A percentile compares a stretch with the other conserved stretches of the same genome.
These are phyloP conservation scores for Riparia riparia DNA, from an alignment of 2,113 vertebrate genomes.

Conservation along the genomic window DNA sequence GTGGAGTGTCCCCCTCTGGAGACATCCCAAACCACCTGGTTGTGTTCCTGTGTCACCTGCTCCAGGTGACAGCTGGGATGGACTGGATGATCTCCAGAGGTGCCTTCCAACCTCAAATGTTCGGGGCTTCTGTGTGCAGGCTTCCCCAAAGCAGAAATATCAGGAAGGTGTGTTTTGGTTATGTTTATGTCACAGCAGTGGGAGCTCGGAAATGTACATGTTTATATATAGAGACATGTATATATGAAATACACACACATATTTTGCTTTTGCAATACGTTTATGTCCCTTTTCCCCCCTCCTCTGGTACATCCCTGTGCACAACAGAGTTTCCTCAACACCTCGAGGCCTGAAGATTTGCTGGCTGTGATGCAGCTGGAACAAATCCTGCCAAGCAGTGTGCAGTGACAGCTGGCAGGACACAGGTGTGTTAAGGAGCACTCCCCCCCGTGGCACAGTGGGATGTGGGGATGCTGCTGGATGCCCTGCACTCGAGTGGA, in stretches of 20 bases:
- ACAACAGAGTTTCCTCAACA: neutral
- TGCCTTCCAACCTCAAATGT: neutral
- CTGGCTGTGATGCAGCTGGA: neutral
- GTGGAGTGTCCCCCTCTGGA: neutral
- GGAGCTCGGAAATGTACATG: neutral
- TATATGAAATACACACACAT: accelerated
- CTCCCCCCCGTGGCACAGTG: accelerated
- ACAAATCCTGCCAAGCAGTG: neutral
- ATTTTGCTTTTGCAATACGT: neutral
- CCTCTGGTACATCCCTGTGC: neutral
- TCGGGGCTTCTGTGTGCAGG: neutral
- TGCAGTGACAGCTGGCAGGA: neutral
- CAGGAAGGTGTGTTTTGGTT: neutral
- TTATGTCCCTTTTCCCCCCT: neutral
- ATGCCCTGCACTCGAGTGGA: neutral
- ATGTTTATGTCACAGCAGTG: accelerated
- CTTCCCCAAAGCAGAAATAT: neutral
- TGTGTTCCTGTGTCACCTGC: neutral
- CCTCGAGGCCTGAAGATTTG: neutral
- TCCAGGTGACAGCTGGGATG: neutral
- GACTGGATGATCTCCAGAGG: neutral
- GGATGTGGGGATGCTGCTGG: neutral
- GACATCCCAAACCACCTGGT: neutral
- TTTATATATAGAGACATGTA: accelerated
- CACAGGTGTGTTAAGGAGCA: accelerated